Percentiles rank a stretch among this genome's conserved stretches.
These are phyloP conservation scores for Plodia interpunctella DNA, from an alignment of 1,140 invertebrate species.

Conservation along the genomic window DNA sequence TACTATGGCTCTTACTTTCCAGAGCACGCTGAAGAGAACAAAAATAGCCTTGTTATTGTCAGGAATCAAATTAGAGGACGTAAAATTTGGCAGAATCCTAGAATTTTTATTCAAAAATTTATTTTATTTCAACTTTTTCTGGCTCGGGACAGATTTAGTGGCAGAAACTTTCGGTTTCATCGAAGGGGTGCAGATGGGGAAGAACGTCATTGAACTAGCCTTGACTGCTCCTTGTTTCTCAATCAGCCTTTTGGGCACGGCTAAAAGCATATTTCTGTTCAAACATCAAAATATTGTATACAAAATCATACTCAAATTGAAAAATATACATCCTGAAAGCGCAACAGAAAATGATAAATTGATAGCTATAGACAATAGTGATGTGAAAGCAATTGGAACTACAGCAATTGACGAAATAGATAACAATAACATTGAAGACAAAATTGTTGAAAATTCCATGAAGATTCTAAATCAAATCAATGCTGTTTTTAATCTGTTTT, in stretches of 20 bases:
- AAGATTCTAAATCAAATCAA: constrained; percentile 19
- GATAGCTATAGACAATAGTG: no score
- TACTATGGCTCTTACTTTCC: constrained; percentile 10
- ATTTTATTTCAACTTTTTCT: constrained; percentile 31
- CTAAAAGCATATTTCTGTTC: constrained; percentile 28
- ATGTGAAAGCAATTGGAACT: neutral
- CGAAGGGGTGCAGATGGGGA: constrained; percentile 27
- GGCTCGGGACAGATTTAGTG: constrained; percentile 31
- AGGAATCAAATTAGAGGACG: constrained; percentile 19
- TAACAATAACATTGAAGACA: constrained; percentile 1
- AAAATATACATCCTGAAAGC: constrained; percentile 24
- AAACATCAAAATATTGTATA: constrained; percentile 23
- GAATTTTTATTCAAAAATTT: constrained; percentile 15
- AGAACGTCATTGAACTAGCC: constrained; percentile 34
- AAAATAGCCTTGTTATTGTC: constrained; percentile 18
- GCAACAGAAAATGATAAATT: no score
- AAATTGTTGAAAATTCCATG: constrained; percentile 17
- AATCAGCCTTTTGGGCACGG: constrained; percentile 30
- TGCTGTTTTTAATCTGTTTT: constrained; percentile 4
- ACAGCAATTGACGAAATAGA: neutral
- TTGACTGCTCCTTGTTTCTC: constrained; percentile 32
- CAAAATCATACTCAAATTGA: constrained; percentile 26
- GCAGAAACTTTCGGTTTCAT: constrained; percentile 33
- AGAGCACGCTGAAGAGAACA: constrained; percentile 19
- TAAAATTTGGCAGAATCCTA: constrained; percentile 7